Base-by-base conservation (phyloP, 2,797 vertebrate species). In the Cyprinella venusta region DNA sequence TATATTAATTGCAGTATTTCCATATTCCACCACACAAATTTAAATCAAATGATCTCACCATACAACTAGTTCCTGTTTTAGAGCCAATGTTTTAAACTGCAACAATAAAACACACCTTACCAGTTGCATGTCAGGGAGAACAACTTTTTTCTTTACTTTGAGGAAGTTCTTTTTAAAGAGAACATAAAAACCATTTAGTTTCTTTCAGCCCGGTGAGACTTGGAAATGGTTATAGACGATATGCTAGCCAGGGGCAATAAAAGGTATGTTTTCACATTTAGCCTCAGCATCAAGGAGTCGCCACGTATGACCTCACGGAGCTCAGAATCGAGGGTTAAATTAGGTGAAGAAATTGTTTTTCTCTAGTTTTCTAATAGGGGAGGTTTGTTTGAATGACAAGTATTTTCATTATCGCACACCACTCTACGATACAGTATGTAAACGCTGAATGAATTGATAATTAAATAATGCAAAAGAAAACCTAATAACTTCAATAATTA, bases 21-120 rank as follows among this genome's bases (percentile, higher is more conserved):
- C 82, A 84, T 88, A 76, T 88, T 79, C 70, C 67, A 74, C 72
- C 77, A 79, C 81, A 85, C 88, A 72, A 85, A 91, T 45, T 88
- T 67, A 88, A 88, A 87, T 89, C 63, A 80, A 89, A 91, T 92
- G 88, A 91, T 88, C 90, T 91, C 89, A 93, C 84, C 85, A 85
- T 89, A 89, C 74, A 90, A 84, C 69, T 74, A 88, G 71, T 87
- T 84, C 71, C n/a, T 52, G 77, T 87, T 89, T 84, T 81, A 85
- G 74, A 86, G 80, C 85, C 83, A 85, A 61, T 79, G 67, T 84
- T 86, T 88, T 90, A 85, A 88, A 82, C 24, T 45, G 45, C 52
- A 88, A 84, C 89, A 90, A 89, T 91, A 90, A 92, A 89, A 89
- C 82, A 88, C 88, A 87, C 87, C 88, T 90, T 87, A 84, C 77